Evolutionary conservation across 2,888 invertebrate species (phyloP).

Genomic region (Cabera pusaria): DNA sequence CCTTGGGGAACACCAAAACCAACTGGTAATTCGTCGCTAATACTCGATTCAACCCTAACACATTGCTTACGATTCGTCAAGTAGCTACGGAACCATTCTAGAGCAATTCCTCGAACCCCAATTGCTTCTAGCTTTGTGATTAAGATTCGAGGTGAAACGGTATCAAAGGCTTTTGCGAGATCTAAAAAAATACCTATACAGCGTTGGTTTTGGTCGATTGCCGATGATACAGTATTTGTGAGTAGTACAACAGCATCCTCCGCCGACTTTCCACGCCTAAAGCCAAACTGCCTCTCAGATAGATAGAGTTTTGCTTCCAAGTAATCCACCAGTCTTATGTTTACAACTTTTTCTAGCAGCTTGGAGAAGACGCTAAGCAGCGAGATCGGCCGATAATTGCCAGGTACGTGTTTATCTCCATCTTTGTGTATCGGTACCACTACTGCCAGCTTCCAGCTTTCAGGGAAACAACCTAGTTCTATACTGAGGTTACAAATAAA

Average conservation of each 20-base stretch:
- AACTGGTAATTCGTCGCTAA: neutral
- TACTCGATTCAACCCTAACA: neutral
- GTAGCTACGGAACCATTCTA: conserved; percentile 1
- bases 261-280: neutral
- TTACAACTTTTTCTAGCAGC: neutral
- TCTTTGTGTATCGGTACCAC: too few relatives aligned
- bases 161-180: neutral
- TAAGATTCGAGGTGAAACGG: neutral
- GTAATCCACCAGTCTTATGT: neutral
- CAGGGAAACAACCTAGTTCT: too few relatives aligned
- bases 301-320: neutral
- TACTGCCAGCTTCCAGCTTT: too few relatives aligned
- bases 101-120: neutral
- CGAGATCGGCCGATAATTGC: too few relatives aligned
- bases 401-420: too few relatives aligned
- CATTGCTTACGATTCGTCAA: neutral
- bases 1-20: conserved; percentile 3
- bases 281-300: neutral
- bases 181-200: conserved; percentile 1
- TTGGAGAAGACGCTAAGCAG: too few relatives aligned
- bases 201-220: too few relatives aligned
- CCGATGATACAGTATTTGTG: too few relatives aligned
- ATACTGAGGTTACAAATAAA: too few relatives aligned
- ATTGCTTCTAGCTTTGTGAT: neutral
- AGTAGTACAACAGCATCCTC: conserved; percentile 2